Evolutionary conservation across 2,113 vertebrate species (phyloP).

Genomic region (Atherinomorus stipes): DNA sequence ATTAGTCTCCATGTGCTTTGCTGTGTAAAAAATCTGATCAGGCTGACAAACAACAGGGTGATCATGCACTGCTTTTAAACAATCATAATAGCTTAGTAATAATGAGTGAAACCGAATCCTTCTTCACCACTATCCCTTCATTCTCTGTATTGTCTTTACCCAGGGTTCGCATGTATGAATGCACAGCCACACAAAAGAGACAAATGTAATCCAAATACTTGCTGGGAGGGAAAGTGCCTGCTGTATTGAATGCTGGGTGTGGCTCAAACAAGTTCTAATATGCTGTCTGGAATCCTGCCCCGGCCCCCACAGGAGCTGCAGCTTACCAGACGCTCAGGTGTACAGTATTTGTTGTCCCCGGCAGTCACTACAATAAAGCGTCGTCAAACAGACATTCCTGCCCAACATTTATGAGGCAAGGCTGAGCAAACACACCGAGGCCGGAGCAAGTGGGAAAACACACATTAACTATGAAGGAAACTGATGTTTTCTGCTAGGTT

Average conservation of each 20-base stretch:
- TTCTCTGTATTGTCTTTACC: conserved; percentile 3
- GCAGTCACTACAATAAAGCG: background rate
- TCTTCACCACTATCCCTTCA: background rate
- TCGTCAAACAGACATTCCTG: conserved; percentile 21
- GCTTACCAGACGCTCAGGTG: conserved; percentile 7
- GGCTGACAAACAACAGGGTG: background rate
- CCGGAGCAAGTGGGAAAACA: background rate
- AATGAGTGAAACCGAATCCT: conserved; percentile 35
- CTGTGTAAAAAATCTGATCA: conserved; percentile 5
- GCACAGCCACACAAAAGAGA: background rate
- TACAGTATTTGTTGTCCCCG: background rate
- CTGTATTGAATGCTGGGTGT: conserved; percentile 36
- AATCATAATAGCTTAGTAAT: background rate
- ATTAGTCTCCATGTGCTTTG: background rate
- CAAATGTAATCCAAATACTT: conserved; percentile 4
- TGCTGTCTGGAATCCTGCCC: conserved; percentile 66
- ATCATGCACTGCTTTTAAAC: background rate
- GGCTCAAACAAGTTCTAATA: conserved; percentile 68
- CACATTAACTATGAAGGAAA: background rate
- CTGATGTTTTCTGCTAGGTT: background rate
- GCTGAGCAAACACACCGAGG: conserved; percentile 18
- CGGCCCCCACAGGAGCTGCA: conserved; percentile 14
- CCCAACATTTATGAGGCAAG: background rate
- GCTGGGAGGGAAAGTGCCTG: conserved; percentile 19
- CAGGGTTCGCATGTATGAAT: background rate